Conservation (phyloP, 2,888 invertebrate genomes). For the Cephus rjabovi region DNA sequence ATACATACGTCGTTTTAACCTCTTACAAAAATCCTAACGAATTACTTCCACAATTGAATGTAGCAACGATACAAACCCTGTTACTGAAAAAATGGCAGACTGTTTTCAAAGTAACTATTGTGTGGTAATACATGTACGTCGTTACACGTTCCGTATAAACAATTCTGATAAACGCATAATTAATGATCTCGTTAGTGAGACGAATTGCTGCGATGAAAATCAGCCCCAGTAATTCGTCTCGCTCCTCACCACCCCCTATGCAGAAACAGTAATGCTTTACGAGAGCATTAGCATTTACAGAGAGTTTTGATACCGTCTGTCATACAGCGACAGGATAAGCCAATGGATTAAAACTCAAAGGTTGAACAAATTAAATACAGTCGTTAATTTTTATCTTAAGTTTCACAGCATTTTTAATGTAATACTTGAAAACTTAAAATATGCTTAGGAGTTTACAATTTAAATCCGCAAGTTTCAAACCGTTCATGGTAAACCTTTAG, state of each 20-base stretch:
- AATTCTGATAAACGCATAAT: neutral
- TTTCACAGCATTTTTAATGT: too few relatives aligned
- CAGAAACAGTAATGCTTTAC: neutral
- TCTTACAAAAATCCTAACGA: too few relatives aligned
- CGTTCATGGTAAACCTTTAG: neutral
- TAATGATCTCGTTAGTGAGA: neutral
- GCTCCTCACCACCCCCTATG: neutral
- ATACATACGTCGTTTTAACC: neutral
- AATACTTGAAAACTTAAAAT: neutral
- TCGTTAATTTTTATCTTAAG: neutral
- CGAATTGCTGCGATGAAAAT: neutral
- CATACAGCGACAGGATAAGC: neutral
- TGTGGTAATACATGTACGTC: neutral
- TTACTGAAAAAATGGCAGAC: neutral
- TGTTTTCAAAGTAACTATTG: neutral
- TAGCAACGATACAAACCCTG: neutral
- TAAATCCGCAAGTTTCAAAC: neutral
- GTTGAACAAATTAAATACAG: neutral
- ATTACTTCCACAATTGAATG: neutral
- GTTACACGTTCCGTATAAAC: neutral
- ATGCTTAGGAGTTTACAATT: neutral
- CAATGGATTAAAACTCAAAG: neutral
- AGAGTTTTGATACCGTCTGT: neutral
- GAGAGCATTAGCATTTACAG: neutral
- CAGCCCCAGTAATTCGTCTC: neutral